Percentiles rank a stretch among this genome's conserved stretches.
Conservation (phyloP, 2,113 vertebrate genomes). For the Condylura cristata region DNA sequence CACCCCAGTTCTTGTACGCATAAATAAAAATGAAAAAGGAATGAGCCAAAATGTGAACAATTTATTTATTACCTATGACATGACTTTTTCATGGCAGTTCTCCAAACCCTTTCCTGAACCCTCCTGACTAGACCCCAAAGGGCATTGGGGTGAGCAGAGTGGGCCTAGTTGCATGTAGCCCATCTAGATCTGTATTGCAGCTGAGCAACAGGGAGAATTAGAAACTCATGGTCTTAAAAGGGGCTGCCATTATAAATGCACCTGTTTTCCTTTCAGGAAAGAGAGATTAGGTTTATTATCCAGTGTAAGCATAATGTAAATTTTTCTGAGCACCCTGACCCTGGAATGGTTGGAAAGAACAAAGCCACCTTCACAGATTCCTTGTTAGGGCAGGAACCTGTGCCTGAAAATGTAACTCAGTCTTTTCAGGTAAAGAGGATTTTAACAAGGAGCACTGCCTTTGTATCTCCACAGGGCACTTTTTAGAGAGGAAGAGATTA, state of each 20-base stretch:
- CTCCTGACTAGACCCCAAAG: fast-evolving
- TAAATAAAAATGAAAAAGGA: not conserved
- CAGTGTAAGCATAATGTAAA: not conserved
- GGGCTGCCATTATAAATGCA: not conserved
- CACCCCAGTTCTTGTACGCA: no score
- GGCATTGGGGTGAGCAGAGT: not conserved
- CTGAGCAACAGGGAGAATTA: not conserved
- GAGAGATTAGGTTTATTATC: not conserved
- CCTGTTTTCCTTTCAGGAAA: not conserved
- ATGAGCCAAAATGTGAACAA: not conserved
- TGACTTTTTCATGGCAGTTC: not conserved
- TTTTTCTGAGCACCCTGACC: no score
- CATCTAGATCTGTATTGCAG: not conserved
- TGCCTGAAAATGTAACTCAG: no score
- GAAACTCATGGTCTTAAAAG: not conserved
- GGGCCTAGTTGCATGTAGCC: not conserved
- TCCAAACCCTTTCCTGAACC: not conserved
- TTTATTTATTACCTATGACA: not conserved
- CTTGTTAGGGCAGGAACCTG: no score
- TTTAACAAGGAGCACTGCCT: no score
- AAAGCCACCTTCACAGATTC: no score
- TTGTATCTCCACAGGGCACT: no score
- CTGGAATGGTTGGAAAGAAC: no score
- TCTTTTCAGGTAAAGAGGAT: no score
- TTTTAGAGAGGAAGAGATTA: no score